phyloP scores from a whole-genome alignment of 2,888 invertebrate genomes.

The Ormyrus nitidulus region DNA sequence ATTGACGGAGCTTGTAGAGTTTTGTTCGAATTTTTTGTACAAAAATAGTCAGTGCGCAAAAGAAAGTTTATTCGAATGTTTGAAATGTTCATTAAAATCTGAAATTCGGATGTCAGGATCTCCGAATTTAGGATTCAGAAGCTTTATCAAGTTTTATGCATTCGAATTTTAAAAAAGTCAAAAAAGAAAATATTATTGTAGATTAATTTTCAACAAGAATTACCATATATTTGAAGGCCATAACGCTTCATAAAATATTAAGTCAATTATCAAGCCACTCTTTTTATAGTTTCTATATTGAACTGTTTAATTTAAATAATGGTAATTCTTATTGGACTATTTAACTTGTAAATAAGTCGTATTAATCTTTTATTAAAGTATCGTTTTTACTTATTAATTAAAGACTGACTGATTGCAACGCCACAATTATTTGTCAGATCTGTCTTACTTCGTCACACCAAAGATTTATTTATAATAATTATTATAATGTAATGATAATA shows the following conservation, averaged over 20 bases:
- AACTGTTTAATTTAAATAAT: not conserved
- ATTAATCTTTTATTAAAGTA: not conserved
- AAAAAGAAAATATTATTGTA: no score
- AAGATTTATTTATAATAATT: constrained; percentile 56
- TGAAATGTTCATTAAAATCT: not conserved
- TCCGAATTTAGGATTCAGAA: not conserved
- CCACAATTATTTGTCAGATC: constrained; percentile 16
- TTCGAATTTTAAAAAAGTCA: no score
- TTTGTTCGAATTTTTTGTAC: constrained; percentile 9
- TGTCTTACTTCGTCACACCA: constrained; percentile 49
- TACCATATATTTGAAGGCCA: not conserved
- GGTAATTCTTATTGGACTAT: not conserved
- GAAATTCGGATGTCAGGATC: constrained; percentile 3
- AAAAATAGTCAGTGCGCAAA: constrained; percentile 8
- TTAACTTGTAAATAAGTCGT: constrained; percentile 12
- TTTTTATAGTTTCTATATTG: not conserved
- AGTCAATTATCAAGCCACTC: not conserved
- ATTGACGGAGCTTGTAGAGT: not conserved
- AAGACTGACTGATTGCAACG: constrained; percentile 27
- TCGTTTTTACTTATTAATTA: constrained; percentile 14
- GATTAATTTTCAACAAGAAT: not conserved
- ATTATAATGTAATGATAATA: constrained; percentile 19
- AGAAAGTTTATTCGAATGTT: not conserved
- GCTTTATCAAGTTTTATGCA: not conserved
- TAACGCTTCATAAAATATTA: not conserved